These are phyloP conservation scores for Montipora foliosa DNA, from an alignment of 64 coral and sea anemone species.

Conservation along the genomic window DNA sequence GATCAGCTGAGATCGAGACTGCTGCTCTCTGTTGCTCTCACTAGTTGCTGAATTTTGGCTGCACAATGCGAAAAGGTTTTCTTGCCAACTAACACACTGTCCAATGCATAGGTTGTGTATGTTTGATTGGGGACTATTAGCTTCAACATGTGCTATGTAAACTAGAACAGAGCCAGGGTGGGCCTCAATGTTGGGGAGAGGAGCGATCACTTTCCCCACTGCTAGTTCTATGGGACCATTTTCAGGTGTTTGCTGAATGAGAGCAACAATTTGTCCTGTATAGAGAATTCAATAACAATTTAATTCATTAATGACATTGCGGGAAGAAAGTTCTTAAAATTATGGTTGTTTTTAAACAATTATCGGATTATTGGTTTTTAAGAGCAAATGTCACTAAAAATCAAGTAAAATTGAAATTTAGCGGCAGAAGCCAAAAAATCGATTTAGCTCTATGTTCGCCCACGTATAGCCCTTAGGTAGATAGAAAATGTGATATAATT, in stretches of 20 bases:
- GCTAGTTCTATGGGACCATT: constrained; percentile 1
- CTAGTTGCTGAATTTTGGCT: background rate
- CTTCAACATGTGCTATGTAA: constrained; percentile 36
- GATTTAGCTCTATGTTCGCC: too few relatives aligned
- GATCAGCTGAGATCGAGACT: background rate
- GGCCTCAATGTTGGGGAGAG: constrained; percentile 7
- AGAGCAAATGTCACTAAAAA: too few relatives aligned
- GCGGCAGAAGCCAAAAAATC: too few relatives aligned
- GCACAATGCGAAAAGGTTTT: constrained; percentile 32
- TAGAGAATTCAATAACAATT: background rate
- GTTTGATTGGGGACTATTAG: constrained; percentile 8
- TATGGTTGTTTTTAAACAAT: too few relatives aligned
- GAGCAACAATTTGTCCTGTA: background rate
- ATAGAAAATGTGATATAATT: too few relatives aligned
- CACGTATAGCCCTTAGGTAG: too few relatives aligned
- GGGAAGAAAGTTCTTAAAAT: too few relatives aligned
- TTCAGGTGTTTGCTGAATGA: background rate
- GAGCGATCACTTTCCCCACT: constrained; percentile 12
- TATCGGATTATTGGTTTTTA: too few relatives aligned
- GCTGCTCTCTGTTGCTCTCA: background rate
- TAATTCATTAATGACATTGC: too few relatives aligned
- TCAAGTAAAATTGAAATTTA: too few relatives aligned
- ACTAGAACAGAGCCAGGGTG: background rate
- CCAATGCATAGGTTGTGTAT: constrained; percentile 2
- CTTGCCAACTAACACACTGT: constrained; percentile 5